These are phyloP conservation scores for Bombus breviceps DNA, from an alignment of 1,140 invertebrate genomes.

Conservation along the genomic window DNA sequence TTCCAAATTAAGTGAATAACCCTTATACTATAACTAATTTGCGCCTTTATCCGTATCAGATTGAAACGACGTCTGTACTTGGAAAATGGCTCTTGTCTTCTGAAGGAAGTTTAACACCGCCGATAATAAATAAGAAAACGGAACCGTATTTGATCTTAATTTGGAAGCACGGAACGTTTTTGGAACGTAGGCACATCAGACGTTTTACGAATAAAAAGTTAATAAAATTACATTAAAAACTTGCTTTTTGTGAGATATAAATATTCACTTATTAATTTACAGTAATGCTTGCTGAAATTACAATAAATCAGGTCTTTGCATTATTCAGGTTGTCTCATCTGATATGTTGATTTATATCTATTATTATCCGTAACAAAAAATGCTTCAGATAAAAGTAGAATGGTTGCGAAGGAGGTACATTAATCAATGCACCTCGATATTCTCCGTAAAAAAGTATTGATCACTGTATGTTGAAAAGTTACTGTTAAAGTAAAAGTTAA, in stretches of 20 bases:
- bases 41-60: conserved; percentile 26
- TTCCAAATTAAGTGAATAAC: too few relatives aligned
- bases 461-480: too few relatives aligned
- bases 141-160: conserved; percentile 74
- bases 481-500: too few relatives aligned
- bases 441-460: too few relatives aligned
- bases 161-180: conserved; percentile 77
- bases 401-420: too few relatives aligned
- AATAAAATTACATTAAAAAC: conserved; percentile 5
- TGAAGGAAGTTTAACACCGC: conserved; percentile 46
- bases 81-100: conserved; percentile 63
- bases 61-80: conserved; percentile 54
- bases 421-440: too few relatives aligned
- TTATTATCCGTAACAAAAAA: too few relatives aligned
- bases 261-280: not conserved
- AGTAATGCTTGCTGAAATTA: not conserved
- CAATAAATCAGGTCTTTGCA: not conserved
- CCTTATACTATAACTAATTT: conserved; percentile 1
- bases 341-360: too few relatives aligned
- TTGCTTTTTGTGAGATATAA: not conserved
- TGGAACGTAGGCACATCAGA: conserved; percentile 78
- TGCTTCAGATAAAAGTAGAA: too few relatives aligned
- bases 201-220: conserved; percentile 71
- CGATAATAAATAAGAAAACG: conserved; percentile 24
- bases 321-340: not conserved